phyloP scores from a whole-genome alignment of 37 sponge, comb jelly and placozoan species.

The Oscarella lobularis region DNA sequence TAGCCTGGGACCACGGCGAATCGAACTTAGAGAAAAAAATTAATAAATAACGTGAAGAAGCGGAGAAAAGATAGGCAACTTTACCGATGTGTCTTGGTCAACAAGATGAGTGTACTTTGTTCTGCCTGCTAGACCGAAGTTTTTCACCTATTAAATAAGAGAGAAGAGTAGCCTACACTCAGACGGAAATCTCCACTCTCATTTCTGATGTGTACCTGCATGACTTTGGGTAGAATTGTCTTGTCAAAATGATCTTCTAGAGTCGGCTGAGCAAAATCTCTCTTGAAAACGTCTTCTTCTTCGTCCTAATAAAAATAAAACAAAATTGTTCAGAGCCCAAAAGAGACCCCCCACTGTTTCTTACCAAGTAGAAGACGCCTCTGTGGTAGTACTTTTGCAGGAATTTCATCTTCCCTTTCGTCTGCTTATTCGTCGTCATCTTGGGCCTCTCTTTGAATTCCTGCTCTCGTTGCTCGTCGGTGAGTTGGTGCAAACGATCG shows the following conservation, averaged over 20 bases:
- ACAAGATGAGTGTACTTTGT: conserved; percentile 98
- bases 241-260: conserved; percentile 99
- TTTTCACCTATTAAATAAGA: conserved; percentile 80
- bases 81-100: conserved; percentile 87
- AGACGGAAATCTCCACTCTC: conserved; percentile 11
- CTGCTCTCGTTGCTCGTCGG: conserved; percentile 72
- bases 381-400: conserved; percentile 99
- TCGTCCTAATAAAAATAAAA: conserved; percentile 17
- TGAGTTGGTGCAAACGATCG: conserved; percentile 78
- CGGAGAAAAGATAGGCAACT: not conserved
- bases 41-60: not conserved
- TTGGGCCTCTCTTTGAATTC: conserved; percentile 51
- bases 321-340: not conserved
- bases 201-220: conserved; percentile 68
- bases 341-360: not conserved
- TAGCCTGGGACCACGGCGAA: conserved; percentile 75
- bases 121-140: conserved; percentile 94
- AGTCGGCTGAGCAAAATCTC: conserved; percentile 74
- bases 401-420: conserved; percentile 91
- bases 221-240: conserved; percentile 93
- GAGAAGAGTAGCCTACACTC: conserved; percentile 23
- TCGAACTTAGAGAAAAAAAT: conserved; percentile 21
- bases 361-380: conserved; percentile 85
- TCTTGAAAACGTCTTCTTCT: conserved; percentile 43
- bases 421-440: conserved; percentile 44